Conservation (phyloP, 2,888 invertebrate species). For the Phengaris alcon region DNA sequence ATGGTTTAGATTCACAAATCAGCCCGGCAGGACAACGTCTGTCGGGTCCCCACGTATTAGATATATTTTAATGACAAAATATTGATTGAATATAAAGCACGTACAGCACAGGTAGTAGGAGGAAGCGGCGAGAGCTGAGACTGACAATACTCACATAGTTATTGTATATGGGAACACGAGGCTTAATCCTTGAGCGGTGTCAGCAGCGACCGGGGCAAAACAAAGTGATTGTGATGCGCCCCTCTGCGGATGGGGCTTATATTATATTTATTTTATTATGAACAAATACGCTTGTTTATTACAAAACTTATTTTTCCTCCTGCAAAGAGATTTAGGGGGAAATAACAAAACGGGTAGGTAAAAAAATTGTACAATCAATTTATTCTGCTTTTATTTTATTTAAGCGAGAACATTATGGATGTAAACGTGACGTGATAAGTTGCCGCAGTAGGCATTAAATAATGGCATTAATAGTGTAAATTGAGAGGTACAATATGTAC, state of each 20-base stretch:
- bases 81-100: too few species aligned
- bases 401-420: too few species aligned
- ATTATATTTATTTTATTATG: conserved; percentile 65
- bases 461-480: too few species aligned
- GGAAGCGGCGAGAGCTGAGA: neutral
- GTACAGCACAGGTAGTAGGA: too few species aligned
- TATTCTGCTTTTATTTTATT: too few species aligned
- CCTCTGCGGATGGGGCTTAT: conserved; percentile 50
- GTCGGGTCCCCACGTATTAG: too few species aligned
- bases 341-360: conserved; percentile 43
- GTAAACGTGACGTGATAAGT: too few species aligned
- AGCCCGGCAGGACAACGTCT: too few species aligned
- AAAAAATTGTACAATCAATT: neutral
- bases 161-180: conserved; percentile 36
- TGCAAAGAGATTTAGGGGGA: conserved; percentile 49
- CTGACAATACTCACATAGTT: conserved; percentile 18
- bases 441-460: too few species aligned
- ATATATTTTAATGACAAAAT: too few species aligned
- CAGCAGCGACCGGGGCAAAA: conserved; percentile 51
- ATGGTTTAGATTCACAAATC: too few species aligned
- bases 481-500: too few species aligned
- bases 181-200: conserved; percentile 44
- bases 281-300: conserved; percentile 61
- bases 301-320: conserved; percentile 54
- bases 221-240: conserved; percentile 64